Evolutionary conservation across 2,797 vertebrate species (phyloP), one percentile per base, ranked within the genome.

Genomic region (Arnoldichthys spilopterus): DNA sequence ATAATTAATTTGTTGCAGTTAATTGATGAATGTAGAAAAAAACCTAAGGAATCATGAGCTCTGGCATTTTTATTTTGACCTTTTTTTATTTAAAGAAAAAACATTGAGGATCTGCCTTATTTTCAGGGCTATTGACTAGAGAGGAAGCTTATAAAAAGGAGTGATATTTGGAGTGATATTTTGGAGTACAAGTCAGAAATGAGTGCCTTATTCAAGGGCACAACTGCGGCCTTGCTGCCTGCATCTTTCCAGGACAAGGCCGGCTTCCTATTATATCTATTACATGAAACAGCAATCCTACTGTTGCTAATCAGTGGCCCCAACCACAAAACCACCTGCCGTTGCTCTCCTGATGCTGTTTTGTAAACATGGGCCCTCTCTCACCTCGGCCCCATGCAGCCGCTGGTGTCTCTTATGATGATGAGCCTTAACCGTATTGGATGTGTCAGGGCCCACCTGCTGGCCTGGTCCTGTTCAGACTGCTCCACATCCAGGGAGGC

Each of bases 401-500:
- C 59, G 37, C 74, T 49, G 47, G 51, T 71, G 34, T 74, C 67
- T 73, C 76, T 77, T 63, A 73, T 71, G 58, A 58, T 69, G 68
- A 74, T 69, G 79, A 74, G 58, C 70, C 66, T 67, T 73, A 76
- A 83, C 64, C 56, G 58, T 77, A 81, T 80, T 64, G 72, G 72
- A 72, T 73, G 78, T 81, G 78, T 81, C 72, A 78, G 69, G 22
- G 71, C 54, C 78, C 78, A 81, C 75, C 75, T 81, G 78, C 81
- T 72, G 75, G 69, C 66, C 80, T 71, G 56, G 34, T 34, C 71
- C 49, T 49, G 24, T 77, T 61, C 26, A 59, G 9, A 45, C 75
- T 51, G 24, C 67, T 62, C 64, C 37, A n/a, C 54, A 28, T 71
- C 24, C 54, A 49, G 53, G 34, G 66, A 63, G 66, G 63, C 70